Base-by-base conservation (phyloP, 1,140 invertebrate species). In the Anoplolepis gracilipes region DNA sequence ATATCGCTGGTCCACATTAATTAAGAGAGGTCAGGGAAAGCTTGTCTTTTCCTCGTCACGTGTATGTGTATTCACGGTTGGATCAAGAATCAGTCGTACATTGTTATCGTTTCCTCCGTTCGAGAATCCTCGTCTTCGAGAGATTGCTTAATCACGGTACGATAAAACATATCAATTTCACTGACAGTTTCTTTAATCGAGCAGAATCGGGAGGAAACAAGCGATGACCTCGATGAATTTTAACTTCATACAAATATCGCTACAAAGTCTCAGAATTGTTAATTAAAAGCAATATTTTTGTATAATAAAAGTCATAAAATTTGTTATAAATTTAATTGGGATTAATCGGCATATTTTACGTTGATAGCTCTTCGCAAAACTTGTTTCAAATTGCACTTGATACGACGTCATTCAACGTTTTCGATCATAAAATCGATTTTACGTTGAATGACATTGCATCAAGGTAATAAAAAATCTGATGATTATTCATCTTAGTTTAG, bases 21-120 rank as follows among this genome's bases (percentile, higher is more conserved):
- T 84, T 87, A 77, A 59, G 75, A 72, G 67, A 87, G 64, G 61
- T 30, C 33, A 57, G 77, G 55, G 55, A 53, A 72, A 86, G 67
- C 77, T 53, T 39, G 30, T 42, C 28, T 79, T 30, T 77, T 8
- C 42, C 33, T n/a, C 22, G 1, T 11, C 64, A 11, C 19, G 22
- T 25, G 19, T 16, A 42, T 8, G 10, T 13, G 19, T 49, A 22
- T 49, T 49, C 46, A 49, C 75, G 19, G 57, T 7, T 22, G 61
- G 30, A 39, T 39, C 16, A 30, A 30, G 39, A 65, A 78, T 36
- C 13, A 13, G 59, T 49, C 39, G 28, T 22, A 25, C 75, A 25
- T 79, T 67, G 62, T 79, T 79, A 53, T 79, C 62, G 53, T 39
- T 19, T 33, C 7, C 25, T 42, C 5, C 42, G 22, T 69, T 65